These are phyloP conservation scores for Alcis repandata DNA, from an alignment of 2,888 invertebrate genomes.

Conservation along the genomic window DNA sequence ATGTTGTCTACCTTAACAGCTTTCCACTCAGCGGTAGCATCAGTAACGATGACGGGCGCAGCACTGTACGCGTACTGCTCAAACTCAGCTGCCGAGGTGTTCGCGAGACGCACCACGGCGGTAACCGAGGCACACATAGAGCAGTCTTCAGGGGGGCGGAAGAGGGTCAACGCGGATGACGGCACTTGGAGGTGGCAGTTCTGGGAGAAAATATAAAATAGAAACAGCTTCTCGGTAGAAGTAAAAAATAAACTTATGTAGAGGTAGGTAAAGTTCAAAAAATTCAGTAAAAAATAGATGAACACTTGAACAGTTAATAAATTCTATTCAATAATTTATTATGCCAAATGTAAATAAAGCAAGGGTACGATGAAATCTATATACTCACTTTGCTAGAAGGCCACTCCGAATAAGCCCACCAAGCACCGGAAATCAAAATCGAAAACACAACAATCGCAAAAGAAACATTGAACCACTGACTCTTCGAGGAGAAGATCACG, in stretches of 20 bases:
- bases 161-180: constrained; percentile 71
- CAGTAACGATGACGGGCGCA: constrained; percentile 94
- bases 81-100: constrained; percentile 90
- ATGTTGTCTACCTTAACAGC: constrained; percentile 88
- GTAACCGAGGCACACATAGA: constrained; percentile 90
- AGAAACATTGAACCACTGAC: constrained; percentile 32
- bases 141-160: constrained; percentile 94
- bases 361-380: no score
- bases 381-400: constrained; percentile 57
- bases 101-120: constrained; percentile 88
- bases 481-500: background rate
- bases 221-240: background rate
- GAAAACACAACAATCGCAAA: constrained; percentile 37
- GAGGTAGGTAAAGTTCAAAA: no score
- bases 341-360: no score
- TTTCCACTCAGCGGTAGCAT: constrained; percentile 93
- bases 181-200: constrained; percentile 69
- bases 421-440: constrained; percentile 45
- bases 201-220: constrained; percentile 48
- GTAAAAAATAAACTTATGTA: no score
- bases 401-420: constrained; percentile 58
- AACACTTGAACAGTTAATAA: no score
- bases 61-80: constrained; percentile 92
- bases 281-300: no score
- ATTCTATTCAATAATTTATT: no score